Evolutionary conservation across 2,797 vertebrate genomes (phyloP), one percentile per base, ranked within the genome.

Genomic region (Hemibagrus guttatus): DNA sequence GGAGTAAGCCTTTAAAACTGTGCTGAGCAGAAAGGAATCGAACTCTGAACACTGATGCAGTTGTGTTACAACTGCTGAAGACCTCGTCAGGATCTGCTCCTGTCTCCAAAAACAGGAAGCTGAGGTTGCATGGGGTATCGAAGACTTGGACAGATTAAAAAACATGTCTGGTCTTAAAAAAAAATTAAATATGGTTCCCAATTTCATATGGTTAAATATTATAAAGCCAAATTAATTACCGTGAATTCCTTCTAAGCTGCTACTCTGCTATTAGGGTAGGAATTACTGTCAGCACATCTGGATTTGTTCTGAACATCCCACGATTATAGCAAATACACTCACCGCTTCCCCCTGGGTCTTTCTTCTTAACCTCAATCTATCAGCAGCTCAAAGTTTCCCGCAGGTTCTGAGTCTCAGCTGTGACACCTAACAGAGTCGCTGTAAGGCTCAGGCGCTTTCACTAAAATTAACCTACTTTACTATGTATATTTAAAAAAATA

Each of bases 331-430:
- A 31, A 58, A 83, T 2, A 81, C 74, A 89, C 88, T 90, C 90
- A 92, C 91, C 87, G 31, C 76, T 88, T 66, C 91, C 94, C 35
- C 92, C 78, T 83, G 35, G 93, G 92, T 90, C 54, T 82, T 86
- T 91, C 88, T 91, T 84, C 63, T 79, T 79, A 93, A 94, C 94
- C 93, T 94, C 94, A 93, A 93, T 94, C 93, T 92, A 92, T 94
- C 94, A 94, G 89, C 89, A 86, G 87, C 92, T 94, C 91, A 93
- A 91, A 91, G 92, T 91, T 91, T 88, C 63, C 85, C 19, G 59
- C 83, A 64, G 71, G 83, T 91, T 86, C 89, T 61, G 59, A 90
- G 90, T 75, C 87, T 86, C 86, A 82, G 88, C 90, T 90, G 89
- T 90, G 88, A 88, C 85, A 90, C 89, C 88, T 92, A 88, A 92